Percentiles rank a stretch among this genome's conserved stretches.
Conservation (phyloP, 2,888 invertebrate genomes). For the Eilema griseolum region DNA sequence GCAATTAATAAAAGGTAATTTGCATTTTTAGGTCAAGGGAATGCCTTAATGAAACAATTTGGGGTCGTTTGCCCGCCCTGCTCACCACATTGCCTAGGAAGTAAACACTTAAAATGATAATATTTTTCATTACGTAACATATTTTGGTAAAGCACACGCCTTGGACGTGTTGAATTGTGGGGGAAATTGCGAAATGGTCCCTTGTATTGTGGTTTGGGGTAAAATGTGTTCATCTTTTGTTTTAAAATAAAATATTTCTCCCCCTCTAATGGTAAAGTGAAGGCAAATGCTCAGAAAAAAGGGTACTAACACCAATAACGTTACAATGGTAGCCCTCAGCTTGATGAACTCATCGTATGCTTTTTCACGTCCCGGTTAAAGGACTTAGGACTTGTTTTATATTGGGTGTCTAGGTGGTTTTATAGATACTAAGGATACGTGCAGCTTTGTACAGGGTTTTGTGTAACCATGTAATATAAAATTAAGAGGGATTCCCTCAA, state of each 20-base stretch:
- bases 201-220: background rate
- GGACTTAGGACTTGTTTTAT: too few relatives aligned
- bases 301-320: too few relatives aligned
- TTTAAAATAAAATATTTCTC: background rate
- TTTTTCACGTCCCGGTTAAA: too few relatives aligned
- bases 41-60: slow-evolving; percentile 50
- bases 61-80: slow-evolving; percentile 31
- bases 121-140: slow-evolving; percentile 24
- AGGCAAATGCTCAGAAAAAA: too few relatives aligned
- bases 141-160: slow-evolving; percentile 21
- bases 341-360: too few relatives aligned
- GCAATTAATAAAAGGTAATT: slow-evolving; percentile 57
- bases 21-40: slow-evolving; percentile 56
- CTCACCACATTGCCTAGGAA: slow-evolving; percentile 31
- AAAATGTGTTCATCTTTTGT: background rate
- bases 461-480: background rate
- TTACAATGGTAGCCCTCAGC: too few relatives aligned
- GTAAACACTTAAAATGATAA: slow-evolving; percentile 35
- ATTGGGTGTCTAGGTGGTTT: background rate
- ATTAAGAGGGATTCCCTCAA: background rate
- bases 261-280: too few relatives aligned
- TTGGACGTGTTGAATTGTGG: slow-evolving; percentile 24
- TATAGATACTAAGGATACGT: background rate
- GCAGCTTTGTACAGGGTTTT: background rate
- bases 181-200: background rate